A percentile compares a stretch with the other conserved stretches of the same genome.
These are phyloP conservation scores for Gastrophryne carolinensis DNA, from an alignment of 2,797 vertebrate species.

Conservation along the genomic window DNA sequence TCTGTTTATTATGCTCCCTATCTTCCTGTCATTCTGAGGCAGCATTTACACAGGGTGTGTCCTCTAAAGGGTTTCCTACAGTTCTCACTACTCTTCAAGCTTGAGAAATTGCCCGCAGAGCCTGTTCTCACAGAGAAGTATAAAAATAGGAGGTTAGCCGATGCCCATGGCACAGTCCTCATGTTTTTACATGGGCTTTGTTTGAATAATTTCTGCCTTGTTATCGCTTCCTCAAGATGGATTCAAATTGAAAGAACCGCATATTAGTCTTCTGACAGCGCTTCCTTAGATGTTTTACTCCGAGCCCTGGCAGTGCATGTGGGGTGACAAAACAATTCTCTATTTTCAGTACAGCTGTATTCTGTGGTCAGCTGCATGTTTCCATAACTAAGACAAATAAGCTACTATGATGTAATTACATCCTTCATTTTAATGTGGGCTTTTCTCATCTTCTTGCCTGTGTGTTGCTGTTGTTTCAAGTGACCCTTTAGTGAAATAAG, in stretches of 20 bases:
- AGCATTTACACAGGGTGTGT: conserved; percentile 68
- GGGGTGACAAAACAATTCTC: background rate
- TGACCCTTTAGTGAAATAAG: too few species aligned
- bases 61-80: conserved; percentile 70
- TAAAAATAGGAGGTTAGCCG: conserved; percentile 74
- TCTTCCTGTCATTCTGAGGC: conserved; percentile 90
- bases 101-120: conserved; percentile 73
- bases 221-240: conserved; percentile 59
- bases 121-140: conserved; percentile 75
- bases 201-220: conserved; percentile 63
- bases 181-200: conserved; percentile 58
- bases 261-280: conserved; percentile 37
- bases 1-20: conserved; percentile 80
- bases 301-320: background rate
- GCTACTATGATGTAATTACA: background rate
- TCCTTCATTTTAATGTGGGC: background rate
- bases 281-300: background rate
- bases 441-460: too few species aligned
- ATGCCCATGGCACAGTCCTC: conserved; percentile 61
- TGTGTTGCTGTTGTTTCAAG: too few species aligned
- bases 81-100: conserved; percentile 69
- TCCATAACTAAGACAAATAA: background rate
- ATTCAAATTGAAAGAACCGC: conserved; percentile 57
- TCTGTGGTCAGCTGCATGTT: background rate
- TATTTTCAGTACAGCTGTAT: background rate